Conservation (phyloP, 2,888 invertebrate species). For the Linyphia triangularis region DNA sequence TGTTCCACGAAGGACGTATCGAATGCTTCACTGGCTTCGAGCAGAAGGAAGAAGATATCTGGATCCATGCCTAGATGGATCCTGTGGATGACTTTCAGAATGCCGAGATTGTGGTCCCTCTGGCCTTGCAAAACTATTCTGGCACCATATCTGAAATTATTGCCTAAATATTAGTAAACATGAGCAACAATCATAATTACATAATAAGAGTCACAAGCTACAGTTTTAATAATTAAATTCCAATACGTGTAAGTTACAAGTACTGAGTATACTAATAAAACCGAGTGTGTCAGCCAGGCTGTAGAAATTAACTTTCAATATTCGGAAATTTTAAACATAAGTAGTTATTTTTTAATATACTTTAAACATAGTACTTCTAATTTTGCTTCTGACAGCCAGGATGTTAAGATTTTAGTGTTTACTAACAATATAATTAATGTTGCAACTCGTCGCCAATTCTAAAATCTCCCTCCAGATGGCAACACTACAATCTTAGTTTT, state of each 20-base stretch:
- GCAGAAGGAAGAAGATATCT: slow-evolving; percentile 83
- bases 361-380: too few species aligned
- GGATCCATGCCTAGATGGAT: slow-evolving; percentile 81
- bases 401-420: too few species aligned
- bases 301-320: too few species aligned
- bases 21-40: slow-evolving; percentile 88
- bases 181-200: neutral
- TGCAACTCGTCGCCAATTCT: too few species aligned
- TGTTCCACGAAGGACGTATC: slow-evolving; percentile 89
- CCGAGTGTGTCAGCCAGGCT: neutral
- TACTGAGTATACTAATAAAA: neutral
- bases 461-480: too few species aligned
- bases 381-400: too few species aligned
- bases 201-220: neutral
- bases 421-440: too few species aligned
- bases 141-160: slow-evolving; percentile 84
- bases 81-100: slow-evolving; percentile 88
- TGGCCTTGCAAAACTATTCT: slow-evolving; percentile 85
- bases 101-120: slow-evolving; percentile 89
- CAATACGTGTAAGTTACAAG: neutral
- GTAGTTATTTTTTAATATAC: too few species aligned
- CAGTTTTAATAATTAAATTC: neutral
- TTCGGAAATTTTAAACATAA: neutral
- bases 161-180: neutral
- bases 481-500: too few species aligned